phyloP scores from a whole-genome alignment of 2,797 vertebrate genomes.

The Hemitrygon akajei region DNA sequence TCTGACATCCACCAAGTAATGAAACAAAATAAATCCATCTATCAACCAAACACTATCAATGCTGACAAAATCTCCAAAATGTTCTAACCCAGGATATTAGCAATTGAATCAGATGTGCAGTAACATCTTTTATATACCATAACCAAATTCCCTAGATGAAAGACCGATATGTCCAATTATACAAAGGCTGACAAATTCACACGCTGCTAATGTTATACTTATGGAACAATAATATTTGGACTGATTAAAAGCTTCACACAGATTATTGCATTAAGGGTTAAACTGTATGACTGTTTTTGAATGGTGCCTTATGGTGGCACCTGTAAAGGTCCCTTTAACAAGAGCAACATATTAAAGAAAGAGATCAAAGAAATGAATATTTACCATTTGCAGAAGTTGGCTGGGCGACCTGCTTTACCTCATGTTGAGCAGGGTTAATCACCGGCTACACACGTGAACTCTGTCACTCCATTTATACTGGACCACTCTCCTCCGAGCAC shows the following conservation, averaged over 20 bases:
- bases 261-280: slow-evolving; percentile 13
- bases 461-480: neutral
- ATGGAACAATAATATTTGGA: neutral
- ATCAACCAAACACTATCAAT: neutral
- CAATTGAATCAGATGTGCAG: neutral
- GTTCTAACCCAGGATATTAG: neutral
- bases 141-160: neutral
- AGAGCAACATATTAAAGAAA: slow-evolving; percentile 7
- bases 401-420: slow-evolving; percentile 9
- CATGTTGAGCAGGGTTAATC: slow-evolving; percentile 5
- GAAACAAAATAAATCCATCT: neutral
- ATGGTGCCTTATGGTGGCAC: neutral
- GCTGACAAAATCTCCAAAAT: neutral
- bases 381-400: slow-evolving; percentile 31
- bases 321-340: neutral
- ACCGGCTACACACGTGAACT: neutral
- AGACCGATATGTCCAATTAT: neutral
- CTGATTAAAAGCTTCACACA: neutral
- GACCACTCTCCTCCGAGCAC: neutral
- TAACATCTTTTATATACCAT: neutral
- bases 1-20: slow-evolving; percentile 2
- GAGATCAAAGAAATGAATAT: slow-evolving; percentile 27
- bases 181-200: neutral
- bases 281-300: neutral
- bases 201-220: neutral